Conservation (phyloP, 2,797 vertebrate species). For the Arctocebus calabarensis region DNA sequence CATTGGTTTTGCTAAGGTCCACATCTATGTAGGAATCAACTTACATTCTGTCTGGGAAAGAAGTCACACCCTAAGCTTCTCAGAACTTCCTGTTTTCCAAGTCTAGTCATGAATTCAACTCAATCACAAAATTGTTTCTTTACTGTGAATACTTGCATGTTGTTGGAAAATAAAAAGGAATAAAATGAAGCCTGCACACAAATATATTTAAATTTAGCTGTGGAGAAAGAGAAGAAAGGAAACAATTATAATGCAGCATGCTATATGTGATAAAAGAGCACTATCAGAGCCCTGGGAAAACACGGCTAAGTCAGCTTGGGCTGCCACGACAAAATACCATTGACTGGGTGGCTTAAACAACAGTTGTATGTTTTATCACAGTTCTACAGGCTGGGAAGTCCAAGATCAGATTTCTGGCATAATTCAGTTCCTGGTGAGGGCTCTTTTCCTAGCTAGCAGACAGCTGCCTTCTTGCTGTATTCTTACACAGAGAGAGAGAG, state of each 20-base stretch:
- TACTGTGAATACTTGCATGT: neutral
- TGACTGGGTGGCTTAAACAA: neutral
- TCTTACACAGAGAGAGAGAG: neutral
- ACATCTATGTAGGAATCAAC: neutral
- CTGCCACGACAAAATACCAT: neutral
- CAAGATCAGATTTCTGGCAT: neutral
- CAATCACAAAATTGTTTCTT: slow-evolving; percentile 39
- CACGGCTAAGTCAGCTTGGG: neutral
- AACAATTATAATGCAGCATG: neutral
- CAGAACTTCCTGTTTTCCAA: neutral
- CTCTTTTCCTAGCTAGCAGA: neutral
- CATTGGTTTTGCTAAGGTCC: neutral
- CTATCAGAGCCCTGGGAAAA: neutral
- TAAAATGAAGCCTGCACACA: neutral
- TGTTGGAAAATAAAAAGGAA: neutral
- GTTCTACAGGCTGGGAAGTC: neutral
- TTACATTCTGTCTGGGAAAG: neutral
- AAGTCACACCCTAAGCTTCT: neutral
- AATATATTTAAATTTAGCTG: neutral
- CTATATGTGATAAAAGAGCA: neutral
- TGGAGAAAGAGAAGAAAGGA: neutral
- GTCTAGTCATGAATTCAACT: neutral
- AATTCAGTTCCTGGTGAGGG: neutral
- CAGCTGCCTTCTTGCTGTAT: neutral
- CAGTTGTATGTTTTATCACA: neutral